phyloP scores from a whole-genome alignment of 2,113 vertebrate genomes.

The Argyrosomus japonicus region DNA sequence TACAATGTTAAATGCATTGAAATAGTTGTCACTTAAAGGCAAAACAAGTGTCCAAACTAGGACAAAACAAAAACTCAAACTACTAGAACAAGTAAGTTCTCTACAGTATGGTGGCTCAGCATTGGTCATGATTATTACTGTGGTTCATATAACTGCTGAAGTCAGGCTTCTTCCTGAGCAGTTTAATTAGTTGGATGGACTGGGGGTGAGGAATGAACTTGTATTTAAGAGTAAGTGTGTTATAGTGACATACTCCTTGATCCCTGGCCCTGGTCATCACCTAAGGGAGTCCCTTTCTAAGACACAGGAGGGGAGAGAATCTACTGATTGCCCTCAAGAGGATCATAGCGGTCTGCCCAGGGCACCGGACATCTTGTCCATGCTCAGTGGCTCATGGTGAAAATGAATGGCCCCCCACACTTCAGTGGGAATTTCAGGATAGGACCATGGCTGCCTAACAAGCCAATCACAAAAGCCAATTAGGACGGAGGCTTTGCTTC shows the following conservation, averaged over 20 bases:
- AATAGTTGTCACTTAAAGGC: slow-evolving; percentile 18
- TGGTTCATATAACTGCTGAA: slow-evolving; percentile 52
- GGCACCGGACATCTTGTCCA: slow-evolving; percentile 79
- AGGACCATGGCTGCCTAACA: slow-evolving; percentile 77
- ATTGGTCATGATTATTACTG: slow-evolving; percentile 39
- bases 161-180: slow-evolving; percentile 50
- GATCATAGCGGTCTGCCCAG: slow-evolving; percentile 70
- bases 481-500: slow-evolving; percentile 76
- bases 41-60: background rate
- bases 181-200: slow-evolving; percentile 75
- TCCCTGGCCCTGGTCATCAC: slow-evolving; percentile 63
- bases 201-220: slow-evolving; percentile 62
- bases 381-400: slow-evolving; percentile 73
- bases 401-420: slow-evolving; percentile 77
- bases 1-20: slow-evolving; percentile 28
- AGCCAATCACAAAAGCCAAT: slow-evolving; percentile 87
- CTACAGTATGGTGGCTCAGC: slow-evolving; percentile 10
- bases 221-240: slow-evolving; percentile 66
- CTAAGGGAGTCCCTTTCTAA: slow-evolving; percentile 62
- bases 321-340: slow-evolving; percentile 80
- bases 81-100: slow-evolving; percentile 4
- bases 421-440: slow-evolving; percentile 79
- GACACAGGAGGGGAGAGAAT: slow-evolving; percentile 70
- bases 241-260: slow-evolving; percentile 70
- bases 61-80: background rate